These are phyloP conservation scores for Lacanobia wlatinum DNA, from an alignment of 2,888 invertebrate genomes.

Conservation along the genomic window DNA sequence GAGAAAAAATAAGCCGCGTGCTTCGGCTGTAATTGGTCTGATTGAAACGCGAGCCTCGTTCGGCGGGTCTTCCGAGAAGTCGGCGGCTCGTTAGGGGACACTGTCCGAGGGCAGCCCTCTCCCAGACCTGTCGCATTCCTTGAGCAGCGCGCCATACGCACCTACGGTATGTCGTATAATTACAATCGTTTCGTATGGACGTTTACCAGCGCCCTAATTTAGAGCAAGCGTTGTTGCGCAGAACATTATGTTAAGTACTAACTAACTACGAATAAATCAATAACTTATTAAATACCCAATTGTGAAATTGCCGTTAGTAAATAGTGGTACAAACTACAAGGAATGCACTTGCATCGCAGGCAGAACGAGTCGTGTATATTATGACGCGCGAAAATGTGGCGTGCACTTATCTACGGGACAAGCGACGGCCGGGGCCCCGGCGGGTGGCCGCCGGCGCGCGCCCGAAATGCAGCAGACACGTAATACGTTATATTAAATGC, in stretches of 20 bases:
- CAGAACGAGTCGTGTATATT: constrained; percentile 73
- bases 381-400: constrained; percentile 81
- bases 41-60: constrained; percentile 88
- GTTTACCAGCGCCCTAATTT: constrained; percentile 49
- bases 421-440: constrained; percentile 79
- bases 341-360: constrained; percentile 76
- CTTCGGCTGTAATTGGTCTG: constrained; percentile 88
- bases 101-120: constrained; percentile 77
- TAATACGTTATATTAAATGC: constrained; percentile 68
- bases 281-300: constrained; percentile 45
- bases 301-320: constrained; percentile 63
- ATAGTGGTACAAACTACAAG: constrained; percentile 57
- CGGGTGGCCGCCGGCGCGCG: constrained; percentile 82
- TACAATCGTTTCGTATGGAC: constrained; percentile 58
- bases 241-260: constrained; percentile 18
- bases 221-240: constrained; percentile 27
- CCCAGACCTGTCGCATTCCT: constrained; percentile 75
- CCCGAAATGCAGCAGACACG: constrained; percentile 77
- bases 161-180: constrained; percentile 57
- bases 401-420: constrained; percentile 86
- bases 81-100: constrained; percentile 85
- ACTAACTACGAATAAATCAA: constrained; percentile 36
- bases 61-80: constrained; percentile 84
- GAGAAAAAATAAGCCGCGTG: constrained; percentile 85
- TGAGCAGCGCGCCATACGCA: constrained; percentile 56